phyloP scores from a whole-genome alignment of 1,140 invertebrate genomes.

The Scaptomyza hsui region DNA sequence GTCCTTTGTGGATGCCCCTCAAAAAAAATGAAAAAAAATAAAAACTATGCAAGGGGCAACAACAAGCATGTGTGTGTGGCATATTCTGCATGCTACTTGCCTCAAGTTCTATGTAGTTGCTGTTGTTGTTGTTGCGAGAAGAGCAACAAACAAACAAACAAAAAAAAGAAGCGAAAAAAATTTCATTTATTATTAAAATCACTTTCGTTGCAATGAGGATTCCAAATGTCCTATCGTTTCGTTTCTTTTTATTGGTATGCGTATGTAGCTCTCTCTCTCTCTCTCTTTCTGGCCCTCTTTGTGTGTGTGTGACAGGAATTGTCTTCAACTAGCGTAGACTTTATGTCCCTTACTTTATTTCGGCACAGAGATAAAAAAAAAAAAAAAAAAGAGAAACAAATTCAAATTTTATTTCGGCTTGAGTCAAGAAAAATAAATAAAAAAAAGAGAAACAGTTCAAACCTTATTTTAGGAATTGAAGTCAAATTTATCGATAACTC shows the following conservation, averaged over 20 bases:
- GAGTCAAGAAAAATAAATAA: background rate
- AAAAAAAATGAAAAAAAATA: background rate
- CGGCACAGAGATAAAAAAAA: background rate
- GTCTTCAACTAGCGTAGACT: conserved; percentile 70
- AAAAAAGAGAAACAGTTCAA: too few relatives aligned
- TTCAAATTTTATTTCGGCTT: too few relatives aligned
- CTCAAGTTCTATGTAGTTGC: background rate
- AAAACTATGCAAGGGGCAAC: conserved; percentile 31
- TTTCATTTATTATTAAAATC: conserved; percentile 83
- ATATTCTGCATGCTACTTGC: background rate
- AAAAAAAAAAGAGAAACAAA: too few relatives aligned
- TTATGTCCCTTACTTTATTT: conserved; percentile 38
- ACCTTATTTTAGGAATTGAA: too few relatives aligned
- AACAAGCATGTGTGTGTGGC: conserved; percentile 1
- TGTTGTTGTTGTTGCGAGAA: conserved; percentile 3
- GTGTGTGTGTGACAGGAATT: conserved; percentile 51
- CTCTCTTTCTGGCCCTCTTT: background rate
- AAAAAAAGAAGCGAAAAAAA: conserved; percentile 42
- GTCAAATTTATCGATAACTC: too few relatives aligned
- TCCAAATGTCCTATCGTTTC: conserved; percentile 80
- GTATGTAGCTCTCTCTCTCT: conserved; percentile 36
- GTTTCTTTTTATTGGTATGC: conserved; percentile 80
- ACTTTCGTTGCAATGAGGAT: conserved; percentile 83
- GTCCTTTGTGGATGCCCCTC: conserved; percentile 36
- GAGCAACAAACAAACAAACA: background rate